Conservation (phyloP, 2,888 invertebrate species). For the Lasioglossum vierecki region DNA sequence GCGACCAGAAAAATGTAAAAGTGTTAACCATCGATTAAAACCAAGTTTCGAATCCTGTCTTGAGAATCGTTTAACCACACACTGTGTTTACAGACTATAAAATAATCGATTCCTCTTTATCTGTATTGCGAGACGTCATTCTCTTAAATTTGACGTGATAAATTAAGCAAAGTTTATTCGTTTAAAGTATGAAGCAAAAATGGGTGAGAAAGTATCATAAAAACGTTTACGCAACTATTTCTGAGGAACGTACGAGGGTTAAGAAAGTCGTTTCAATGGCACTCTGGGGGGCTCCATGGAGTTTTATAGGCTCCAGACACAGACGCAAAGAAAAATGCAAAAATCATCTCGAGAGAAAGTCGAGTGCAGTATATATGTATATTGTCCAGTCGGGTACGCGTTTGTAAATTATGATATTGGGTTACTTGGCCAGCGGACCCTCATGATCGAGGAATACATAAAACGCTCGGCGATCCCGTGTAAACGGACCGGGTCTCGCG, state of each 20-base stretch:
- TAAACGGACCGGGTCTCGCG: conserved; percentile 24
- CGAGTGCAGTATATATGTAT: background rate
- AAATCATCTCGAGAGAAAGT: background rate
- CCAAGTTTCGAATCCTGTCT: background rate
- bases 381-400: background rate
- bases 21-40: background rate
- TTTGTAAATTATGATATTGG: background rate
- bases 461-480: conserved; percentile 44
- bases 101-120: no score
- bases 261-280: background rate
- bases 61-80: background rate
- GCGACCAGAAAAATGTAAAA: background rate
- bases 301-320: background rate
- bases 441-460: background rate
- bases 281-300: background rate
- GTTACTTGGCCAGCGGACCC: background rate
- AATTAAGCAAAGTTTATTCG: no score
- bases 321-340: background rate
- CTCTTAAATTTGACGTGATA: no score
- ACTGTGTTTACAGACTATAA: no score
- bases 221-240: no score
- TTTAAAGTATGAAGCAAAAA: no score
- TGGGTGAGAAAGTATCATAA: no score
- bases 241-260: no score
- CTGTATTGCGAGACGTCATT: no score